A percentile compares a stretch with the other conserved stretches of the same genome.
Evolutionary conservation across 1,140 invertebrate species (phyloP).

Genomic region (Tetraneura akinire): DNA sequence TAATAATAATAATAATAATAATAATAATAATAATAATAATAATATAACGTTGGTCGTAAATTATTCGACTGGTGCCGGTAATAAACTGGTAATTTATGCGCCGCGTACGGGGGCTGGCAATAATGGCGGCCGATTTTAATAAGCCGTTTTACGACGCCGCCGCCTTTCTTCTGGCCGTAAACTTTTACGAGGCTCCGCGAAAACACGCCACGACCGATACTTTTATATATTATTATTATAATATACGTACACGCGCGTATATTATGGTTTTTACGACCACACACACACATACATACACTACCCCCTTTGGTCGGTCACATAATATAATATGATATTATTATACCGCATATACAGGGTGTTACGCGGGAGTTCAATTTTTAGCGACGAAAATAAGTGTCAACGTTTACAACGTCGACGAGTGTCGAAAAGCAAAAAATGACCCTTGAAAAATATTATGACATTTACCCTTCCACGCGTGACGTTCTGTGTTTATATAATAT

Average conservation of each 20-base stretch:
- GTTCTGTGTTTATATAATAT: too few relatives aligned
- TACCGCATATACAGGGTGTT: neutral
- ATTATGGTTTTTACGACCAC: slow-evolving; percentile 40
- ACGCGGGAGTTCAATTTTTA: too few relatives aligned
- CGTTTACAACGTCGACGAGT: too few relatives aligned
- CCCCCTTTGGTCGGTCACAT: neutral
- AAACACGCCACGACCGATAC: slow-evolving; percentile 45
- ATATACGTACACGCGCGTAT: neutral
- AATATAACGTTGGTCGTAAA: slow-evolving; percentile 33
- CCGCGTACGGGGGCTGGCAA: slow-evolving; percentile 15
- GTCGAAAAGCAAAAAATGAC: too few relatives aligned
- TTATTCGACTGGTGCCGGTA: slow-evolving; percentile 34
- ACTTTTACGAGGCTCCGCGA: slow-evolving; percentile 46
- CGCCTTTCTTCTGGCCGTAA: slow-evolving; percentile 40
- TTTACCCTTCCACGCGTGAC: too few relatives aligned
- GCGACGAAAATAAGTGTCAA: too few relatives aligned
- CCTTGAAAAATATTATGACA: too few relatives aligned
- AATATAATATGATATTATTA: neutral
- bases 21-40: too few relatives aligned
- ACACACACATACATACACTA: neutral
- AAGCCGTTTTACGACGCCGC: slow-evolving; percentile 50
- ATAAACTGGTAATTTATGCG: slow-evolving; percentile 51
- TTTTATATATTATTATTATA: too few relatives aligned
- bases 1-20: too few relatives aligned
- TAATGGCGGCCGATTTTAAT: slow-evolving; percentile 51